A percentile compares a stretch with the other conserved stretches of the same genome.
These are phyloP conservation scores for Mareca penelope DNA, from an alignment of 2,797 vertebrate species.

Conservation along the genomic window DNA sequence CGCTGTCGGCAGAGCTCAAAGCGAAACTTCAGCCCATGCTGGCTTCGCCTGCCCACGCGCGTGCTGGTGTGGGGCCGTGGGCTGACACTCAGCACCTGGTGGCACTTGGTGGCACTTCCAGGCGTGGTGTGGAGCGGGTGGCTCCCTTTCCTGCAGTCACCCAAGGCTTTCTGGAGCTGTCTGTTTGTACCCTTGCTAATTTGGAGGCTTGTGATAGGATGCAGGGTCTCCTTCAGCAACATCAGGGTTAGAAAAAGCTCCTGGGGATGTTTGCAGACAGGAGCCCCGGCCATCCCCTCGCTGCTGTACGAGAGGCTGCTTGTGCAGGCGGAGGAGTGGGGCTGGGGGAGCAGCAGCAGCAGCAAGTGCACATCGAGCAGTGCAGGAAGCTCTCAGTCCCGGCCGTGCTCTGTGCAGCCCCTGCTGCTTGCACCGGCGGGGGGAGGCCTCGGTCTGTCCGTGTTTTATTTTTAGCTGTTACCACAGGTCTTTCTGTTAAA, in stretches of 20 bases:
- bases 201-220: neutral
- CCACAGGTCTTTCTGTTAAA: neutral
- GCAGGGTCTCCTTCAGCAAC: fast-evolving
- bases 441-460: neutral
- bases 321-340: neutral
- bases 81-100: too few species aligned
- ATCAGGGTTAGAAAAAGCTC: neutral
- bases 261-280: neutral
- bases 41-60: neutral
- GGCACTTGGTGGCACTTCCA: neutral
- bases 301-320: neutral
- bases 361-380: neutral
- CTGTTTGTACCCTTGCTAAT: neutral
- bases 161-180: neutral
- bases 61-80: too few species aligned
- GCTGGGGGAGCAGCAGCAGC: neutral
- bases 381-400: neutral
- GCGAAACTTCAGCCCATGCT: neutral
- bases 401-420: neutral
- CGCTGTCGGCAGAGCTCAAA: too few species aligned
- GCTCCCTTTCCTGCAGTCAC: fast-evolving
- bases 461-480: neutral
- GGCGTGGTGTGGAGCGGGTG: fast-evolving
- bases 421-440: neutral
- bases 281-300: neutral